Percentiles rank a stretch among this genome's conserved stretches.
Conservation (phyloP, 2,797 vertebrate species). For the Delichon dasypus region DNA sequence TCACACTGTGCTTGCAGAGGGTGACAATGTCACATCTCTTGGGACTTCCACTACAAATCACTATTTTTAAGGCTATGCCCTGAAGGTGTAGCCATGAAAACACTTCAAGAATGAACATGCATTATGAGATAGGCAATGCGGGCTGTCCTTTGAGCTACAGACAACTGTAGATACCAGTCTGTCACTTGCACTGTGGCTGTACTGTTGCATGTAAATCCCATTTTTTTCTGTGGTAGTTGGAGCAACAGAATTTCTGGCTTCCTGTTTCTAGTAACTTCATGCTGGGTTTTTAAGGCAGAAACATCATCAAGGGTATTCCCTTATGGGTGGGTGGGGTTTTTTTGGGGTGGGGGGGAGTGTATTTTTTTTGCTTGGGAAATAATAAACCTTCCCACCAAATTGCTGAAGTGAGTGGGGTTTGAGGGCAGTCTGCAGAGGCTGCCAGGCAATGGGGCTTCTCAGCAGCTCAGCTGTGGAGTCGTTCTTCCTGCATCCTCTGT, state of each 20-base stretch:
- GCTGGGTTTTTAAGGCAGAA: not conserved
- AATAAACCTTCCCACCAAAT: not conserved
- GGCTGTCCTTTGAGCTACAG: not conserved
- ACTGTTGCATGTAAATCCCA: not conserved
- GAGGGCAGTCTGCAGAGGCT: not conserved
- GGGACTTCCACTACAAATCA: not conserved
- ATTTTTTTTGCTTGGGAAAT: not conserved
- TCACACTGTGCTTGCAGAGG: not conserved
- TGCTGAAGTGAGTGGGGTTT: not conserved
- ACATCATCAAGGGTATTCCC: not conserved
- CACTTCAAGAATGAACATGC: not conserved
- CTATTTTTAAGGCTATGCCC: not conserved
- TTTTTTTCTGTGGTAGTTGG: not conserved
- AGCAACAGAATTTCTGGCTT: not conserved
- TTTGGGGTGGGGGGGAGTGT: not conserved
- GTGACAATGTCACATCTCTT: not conserved
- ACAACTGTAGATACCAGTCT: not conserved
- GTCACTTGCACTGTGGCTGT: not conserved
- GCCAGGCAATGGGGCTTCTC: not conserved
- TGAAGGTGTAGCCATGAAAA: not conserved
- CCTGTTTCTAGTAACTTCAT: not conserved
- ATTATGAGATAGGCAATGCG: not conserved
- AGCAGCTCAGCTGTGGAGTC: fast-evolving
- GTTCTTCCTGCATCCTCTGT: not conserved
- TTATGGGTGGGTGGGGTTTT: not conserved